Conservation (phyloP, 1,140 invertebrate species). For the Vanessa atalanta region DNA sequence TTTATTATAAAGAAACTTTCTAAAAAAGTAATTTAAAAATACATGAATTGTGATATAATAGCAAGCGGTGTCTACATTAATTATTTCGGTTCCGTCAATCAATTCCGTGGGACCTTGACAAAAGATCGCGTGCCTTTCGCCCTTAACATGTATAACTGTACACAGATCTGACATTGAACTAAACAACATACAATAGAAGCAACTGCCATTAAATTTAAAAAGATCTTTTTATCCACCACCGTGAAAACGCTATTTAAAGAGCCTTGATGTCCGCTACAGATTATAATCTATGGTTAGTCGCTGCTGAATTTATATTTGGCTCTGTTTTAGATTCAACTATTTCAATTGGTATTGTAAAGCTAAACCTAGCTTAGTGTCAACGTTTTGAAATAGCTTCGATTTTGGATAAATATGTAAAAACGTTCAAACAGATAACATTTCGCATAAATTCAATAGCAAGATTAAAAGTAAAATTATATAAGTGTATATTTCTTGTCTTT, state of each 20-base stretch:
- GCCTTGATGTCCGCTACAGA: not conserved
- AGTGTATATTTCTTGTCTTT: too few relatives aligned
- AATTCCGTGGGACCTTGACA: constrained; percentile 25
- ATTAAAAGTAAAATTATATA: too few relatives aligned
- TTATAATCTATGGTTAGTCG: too few relatives aligned
- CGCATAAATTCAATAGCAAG: too few relatives aligned
- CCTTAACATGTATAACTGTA: constrained; percentile 20
- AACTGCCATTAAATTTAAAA: constrained; percentile 4
- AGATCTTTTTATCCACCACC: constrained; percentile 1
- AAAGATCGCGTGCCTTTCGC: constrained; percentile 29
- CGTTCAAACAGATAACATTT: too few relatives aligned
- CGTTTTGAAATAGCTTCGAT: too few relatives aligned
- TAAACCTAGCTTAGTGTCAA: too few relatives aligned
- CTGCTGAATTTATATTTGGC: too few relatives aligned
- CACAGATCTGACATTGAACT: constrained; percentile 22
- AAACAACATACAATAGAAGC: constrained; percentile 2
- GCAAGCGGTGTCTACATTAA: not conserved
- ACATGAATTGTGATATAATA: not conserved
- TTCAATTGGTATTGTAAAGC: too few relatives aligned
- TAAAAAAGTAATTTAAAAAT: too few relatives aligned
- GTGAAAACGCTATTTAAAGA: not conserved
- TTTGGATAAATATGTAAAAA: too few relatives aligned
- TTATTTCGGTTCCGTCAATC: constrained; percentile 24
- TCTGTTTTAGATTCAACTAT: too few relatives aligned
- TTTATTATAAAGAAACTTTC: not conserved